Evolutionary conservation across 2,888 invertebrate genomes (phyloP).

Genomic region (Dicyrtomina minuta): DNA sequence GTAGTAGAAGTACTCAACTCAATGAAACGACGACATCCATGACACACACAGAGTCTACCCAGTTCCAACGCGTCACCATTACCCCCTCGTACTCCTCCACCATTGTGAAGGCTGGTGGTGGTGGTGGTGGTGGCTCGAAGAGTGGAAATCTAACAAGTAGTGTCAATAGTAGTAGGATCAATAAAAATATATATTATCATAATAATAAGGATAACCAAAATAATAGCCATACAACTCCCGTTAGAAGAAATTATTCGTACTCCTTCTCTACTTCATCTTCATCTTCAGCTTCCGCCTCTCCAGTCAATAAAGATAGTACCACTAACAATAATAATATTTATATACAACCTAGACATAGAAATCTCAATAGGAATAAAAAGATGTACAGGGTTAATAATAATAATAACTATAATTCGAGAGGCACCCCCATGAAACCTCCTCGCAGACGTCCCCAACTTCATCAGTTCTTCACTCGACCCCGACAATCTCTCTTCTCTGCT

Average conservation of each 20-base stretch:
- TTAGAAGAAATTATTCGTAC: not conserved
- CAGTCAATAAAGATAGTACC: not conserved
- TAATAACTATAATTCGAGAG: too few species aligned
- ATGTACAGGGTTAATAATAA: too few species aligned
- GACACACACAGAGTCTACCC: not conserved
- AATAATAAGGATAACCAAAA: not conserved
- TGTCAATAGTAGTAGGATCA: slow-evolving; percentile 2
- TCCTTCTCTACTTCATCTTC: slow-evolving; percentile 2
- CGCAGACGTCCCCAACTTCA: too few species aligned
- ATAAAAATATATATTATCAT: slow-evolving; percentile 2
- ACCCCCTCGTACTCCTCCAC: slow-evolving; percentile 29
- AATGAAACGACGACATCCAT: slow-evolving; percentile 1
- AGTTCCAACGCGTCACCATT: slow-evolving; percentile 10
- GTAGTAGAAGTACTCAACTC: not conserved
- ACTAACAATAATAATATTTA: too few species aligned
- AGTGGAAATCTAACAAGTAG: not conserved
- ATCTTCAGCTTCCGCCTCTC: not conserved
- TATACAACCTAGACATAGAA: too few species aligned
- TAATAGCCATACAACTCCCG: not conserved
- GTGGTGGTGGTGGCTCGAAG: too few species aligned
- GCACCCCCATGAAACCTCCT: too few species aligned
- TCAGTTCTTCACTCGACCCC: not conserved
- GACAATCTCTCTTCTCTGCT: not conserved
- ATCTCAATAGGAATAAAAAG: too few species aligned
- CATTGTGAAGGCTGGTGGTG: slow-evolving; percentile 15